Percentiles rank a stretch among this genome's conserved stretches.
These are phyloP conservation scores for Hafferia zeledoni DNA, from an alignment of 2,797 vertebrate species.

Conservation along the genomic window DNA sequence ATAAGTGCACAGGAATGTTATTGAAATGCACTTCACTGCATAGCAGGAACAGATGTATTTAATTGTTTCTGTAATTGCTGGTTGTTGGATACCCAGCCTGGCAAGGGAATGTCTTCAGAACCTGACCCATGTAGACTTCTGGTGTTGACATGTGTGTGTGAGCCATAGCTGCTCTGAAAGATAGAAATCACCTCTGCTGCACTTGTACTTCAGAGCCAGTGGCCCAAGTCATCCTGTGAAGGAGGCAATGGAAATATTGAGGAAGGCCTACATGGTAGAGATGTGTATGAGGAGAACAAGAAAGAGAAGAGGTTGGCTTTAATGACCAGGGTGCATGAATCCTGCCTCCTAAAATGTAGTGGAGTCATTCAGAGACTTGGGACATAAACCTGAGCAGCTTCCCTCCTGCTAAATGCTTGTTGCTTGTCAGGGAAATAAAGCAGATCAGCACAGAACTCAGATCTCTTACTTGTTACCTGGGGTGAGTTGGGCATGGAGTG, in stretches of 20 bases:
- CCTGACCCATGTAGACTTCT: not conserved
- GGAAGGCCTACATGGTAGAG: not conserved
- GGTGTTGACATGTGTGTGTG: fast-evolving
- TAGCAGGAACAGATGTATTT: not conserved
- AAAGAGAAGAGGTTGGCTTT: not conserved
- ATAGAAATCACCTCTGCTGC: not conserved
- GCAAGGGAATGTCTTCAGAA: not conserved
- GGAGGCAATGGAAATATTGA: not conserved
- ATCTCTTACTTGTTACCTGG: not conserved
- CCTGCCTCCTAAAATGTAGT: not conserved
- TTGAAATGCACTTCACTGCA: not conserved
- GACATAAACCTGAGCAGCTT: not conserved
- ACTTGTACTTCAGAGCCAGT: not conserved
- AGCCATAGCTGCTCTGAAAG: not conserved
- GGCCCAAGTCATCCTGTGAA: not conserved
- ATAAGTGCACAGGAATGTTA: not conserved
- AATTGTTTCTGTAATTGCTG: not conserved
- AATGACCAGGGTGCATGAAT: not conserved
- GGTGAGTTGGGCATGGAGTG: not conserved
- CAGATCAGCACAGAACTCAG: not conserved
- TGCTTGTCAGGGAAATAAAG: not conserved
- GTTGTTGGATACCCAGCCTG: not conserved
- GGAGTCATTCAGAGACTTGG: not conserved
- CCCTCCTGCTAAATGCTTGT: not conserved
- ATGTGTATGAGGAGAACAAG: not conserved